Conservation (phyloP, 2,797 vertebrate species). For the Melanotaenia maccullochi region DNA sequence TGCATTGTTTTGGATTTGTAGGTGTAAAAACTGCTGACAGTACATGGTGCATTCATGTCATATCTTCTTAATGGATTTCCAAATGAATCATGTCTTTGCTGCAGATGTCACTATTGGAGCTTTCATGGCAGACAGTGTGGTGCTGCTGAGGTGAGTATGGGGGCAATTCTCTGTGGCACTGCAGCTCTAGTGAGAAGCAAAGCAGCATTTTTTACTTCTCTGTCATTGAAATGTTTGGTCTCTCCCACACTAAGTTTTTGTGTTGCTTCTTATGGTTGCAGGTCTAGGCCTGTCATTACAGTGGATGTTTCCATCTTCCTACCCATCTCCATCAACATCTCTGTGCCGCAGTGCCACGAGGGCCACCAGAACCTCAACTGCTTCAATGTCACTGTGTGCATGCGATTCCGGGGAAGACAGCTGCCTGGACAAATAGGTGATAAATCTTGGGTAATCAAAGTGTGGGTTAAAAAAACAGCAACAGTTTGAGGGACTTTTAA, state of each 20-base stretch:
- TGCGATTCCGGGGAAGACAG: constrained; percentile 88
- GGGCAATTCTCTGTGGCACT: not conserved
- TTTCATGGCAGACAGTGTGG: constrained; percentile 93
- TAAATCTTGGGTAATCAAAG: not conserved
- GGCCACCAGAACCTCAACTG: constrained; percentile 91
- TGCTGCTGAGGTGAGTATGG: constrained; percentile 91
- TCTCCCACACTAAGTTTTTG: constrained; percentile 31
- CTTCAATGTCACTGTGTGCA: constrained; percentile 89
- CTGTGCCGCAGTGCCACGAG: constrained; percentile 94
- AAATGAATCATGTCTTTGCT: constrained; percentile 63
- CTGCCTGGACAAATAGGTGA: constrained; percentile 94
- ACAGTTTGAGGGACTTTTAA: not conserved
- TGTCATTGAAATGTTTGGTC: constrained; percentile 18
- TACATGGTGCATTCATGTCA: constrained; percentile 21
- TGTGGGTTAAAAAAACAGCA: constrained; percentile 1
- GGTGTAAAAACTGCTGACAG: constrained; percentile 50
- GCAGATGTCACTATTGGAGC: constrained; percentile 96
- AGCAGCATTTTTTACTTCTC: constrained; percentile 5
- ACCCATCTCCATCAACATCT: constrained; percentile 94
- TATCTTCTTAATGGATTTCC: constrained; percentile 19
- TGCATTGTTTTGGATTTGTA: constrained; percentile 65
- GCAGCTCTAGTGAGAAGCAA: not conserved
- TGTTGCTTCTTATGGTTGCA: constrained; percentile 65
- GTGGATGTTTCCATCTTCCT: constrained; percentile 91
- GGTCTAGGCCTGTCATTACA: constrained; percentile 93